phyloP scores from a whole-genome alignment of 2,797 vertebrate genomes.

The Percopsis omiscomaycus region DNA sequence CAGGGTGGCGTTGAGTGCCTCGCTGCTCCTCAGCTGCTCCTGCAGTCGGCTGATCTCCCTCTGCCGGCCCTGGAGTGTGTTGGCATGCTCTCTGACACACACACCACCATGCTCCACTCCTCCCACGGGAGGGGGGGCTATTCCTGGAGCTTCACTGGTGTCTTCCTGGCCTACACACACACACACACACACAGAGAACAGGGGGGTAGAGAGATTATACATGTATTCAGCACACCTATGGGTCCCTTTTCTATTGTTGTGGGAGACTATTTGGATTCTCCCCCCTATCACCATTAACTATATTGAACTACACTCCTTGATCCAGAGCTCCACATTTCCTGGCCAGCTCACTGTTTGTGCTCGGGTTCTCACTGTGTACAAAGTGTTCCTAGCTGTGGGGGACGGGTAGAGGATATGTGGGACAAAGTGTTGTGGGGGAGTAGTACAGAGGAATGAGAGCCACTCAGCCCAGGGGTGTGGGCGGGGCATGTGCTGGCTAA shows the following conservation, averaged over 20 bases:
- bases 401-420: too few species aligned
- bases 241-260: constrained; percentile 35
- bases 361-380: too few species aligned
- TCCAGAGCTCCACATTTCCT: too few species aligned
- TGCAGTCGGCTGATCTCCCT: constrained; percentile 73
- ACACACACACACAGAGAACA: neutral
- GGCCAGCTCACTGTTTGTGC: too few species aligned
- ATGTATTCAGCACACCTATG: constrained; percentile 3
- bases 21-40: constrained; percentile 74
- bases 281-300: neutral
- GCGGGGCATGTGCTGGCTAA: too few species aligned
- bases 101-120: constrained; percentile 45
- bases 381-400: too few species aligned
- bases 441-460: too few species aligned
- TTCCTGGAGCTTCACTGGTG: constrained; percentile 34
- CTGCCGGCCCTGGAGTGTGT: constrained; percentile 63
- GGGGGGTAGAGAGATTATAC: too few species aligned
- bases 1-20: constrained; percentile 74
- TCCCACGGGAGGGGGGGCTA: constrained; percentile 39
- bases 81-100: constrained; percentile 7
- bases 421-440: too few species aligned
- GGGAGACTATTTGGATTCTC: constrained; percentile 11
- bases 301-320: neutral
- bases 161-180: constrained; percentile 39
- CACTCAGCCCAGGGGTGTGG: too few species aligned